Evolutionary conservation across 1,140 invertebrate genomes (phyloP).

Genomic region (Hetaerina americana): DNA sequence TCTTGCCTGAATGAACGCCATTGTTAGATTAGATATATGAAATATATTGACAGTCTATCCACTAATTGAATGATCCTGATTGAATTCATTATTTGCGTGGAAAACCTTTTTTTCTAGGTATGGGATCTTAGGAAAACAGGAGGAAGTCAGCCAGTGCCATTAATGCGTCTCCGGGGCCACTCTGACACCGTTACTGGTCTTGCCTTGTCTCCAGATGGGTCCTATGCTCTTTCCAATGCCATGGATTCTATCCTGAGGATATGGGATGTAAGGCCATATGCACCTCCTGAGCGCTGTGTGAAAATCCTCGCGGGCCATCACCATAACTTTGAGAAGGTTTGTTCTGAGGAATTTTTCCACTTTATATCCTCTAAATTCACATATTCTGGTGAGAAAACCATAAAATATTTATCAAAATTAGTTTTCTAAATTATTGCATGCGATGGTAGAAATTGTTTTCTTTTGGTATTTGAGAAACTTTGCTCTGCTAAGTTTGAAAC

Average conservation of each 20-base stretch:
- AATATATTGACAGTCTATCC: too few relatives aligned
- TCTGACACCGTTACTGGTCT: slow-evolving; percentile 86
- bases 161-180: slow-evolving; percentile 74
- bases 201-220: slow-evolving; percentile 85
- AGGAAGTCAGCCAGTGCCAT: slow-evolving; percentile 56
- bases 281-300: slow-evolving; percentile 79
- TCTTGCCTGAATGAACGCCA: too few relatives aligned
- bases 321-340: slow-evolving; percentile 95
- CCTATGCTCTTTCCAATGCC: slow-evolving; percentile 85
- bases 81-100: too few relatives aligned
- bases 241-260: slow-evolving; percentile 89
- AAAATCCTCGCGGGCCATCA: slow-evolving; percentile 89
- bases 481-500: too few relatives aligned
- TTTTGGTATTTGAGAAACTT: too few relatives aligned
- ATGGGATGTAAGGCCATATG: slow-evolving; percentile 58
- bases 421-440: slow-evolving; percentile 13
- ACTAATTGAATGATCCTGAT: too few relatives aligned
- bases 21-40: too few relatives aligned
- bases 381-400: too few relatives aligned
- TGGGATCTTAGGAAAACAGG: slow-evolving; percentile 73
- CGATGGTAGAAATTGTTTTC: too few relatives aligned
- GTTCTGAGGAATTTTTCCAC: too few relatives aligned
- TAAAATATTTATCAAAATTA: background rate
- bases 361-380: too few relatives aligned
- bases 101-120: too few relatives aligned